Conservation (phyloP, 2,797 vertebrate species). For the Capromys pilorides region DNA sequence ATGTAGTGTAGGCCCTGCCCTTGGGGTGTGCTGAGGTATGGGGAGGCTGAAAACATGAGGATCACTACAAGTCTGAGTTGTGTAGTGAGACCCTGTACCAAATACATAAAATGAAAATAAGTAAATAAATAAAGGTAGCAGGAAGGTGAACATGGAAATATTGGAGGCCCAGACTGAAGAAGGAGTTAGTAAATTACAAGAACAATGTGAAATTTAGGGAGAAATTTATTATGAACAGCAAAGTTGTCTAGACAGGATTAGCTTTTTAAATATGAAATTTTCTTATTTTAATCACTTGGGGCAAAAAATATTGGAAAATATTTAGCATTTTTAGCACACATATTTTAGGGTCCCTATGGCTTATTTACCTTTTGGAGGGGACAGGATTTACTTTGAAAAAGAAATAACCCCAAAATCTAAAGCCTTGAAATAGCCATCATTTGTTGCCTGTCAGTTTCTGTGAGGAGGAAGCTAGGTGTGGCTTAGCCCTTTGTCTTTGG, state of each 20-base stretch:
- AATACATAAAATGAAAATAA: no score
- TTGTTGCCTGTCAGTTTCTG: not conserved
- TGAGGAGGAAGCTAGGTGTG: not conserved
- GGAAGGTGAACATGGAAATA: not conserved
- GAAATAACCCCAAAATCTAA: conserved; percentile 8
- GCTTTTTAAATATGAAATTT: not conserved
- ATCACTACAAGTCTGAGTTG: no score
- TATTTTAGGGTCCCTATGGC: not conserved
- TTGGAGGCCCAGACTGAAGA: not conserved
- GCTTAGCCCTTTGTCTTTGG: not conserved
- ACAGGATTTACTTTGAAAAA: not conserved
- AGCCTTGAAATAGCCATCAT: conserved; percentile 2
- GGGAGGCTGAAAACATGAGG: no score
- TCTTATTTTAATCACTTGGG: not conserved
- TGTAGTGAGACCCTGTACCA: no score
- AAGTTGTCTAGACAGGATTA: not conserved
- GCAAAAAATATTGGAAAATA: conserved; percentile 23
- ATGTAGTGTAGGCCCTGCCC: no score
- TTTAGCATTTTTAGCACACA: conserved; percentile 10
- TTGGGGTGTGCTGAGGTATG: no score
- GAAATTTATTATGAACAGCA: not conserved
- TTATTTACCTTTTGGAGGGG: not conserved
- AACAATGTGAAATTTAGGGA: not conserved
- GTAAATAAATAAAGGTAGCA: not conserved
- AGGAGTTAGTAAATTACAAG: not conserved